A percentile compares a stretch with the other conserved stretches of the same genome.
phyloP scores from a whole-genome alignment of 2,113 vertebrate species.

The Bubo blakistoni region DNA sequence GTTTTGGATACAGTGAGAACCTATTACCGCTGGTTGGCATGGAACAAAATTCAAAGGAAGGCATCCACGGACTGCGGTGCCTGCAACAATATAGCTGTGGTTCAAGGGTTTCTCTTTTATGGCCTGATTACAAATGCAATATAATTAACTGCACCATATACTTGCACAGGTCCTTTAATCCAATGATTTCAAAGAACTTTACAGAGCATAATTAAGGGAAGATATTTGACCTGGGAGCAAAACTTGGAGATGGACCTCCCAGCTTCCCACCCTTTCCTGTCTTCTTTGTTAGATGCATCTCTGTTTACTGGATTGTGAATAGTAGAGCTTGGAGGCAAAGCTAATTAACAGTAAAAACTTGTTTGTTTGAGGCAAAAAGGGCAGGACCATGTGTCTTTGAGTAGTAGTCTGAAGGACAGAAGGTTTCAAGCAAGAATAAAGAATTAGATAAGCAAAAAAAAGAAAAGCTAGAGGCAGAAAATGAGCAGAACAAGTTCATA shows the following conservation, averaged over 20 bases:
- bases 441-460: background rate
- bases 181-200: background rate
- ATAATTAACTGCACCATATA: background rate
- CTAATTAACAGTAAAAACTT: background rate
- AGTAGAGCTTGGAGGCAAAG: background rate
- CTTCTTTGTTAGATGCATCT: background rate
- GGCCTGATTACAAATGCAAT: background rate
- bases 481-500: background rate
- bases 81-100: background rate
- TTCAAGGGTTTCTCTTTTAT: constrained; percentile 36
- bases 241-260: background rate
- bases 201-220: background rate
- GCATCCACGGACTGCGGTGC: background rate
- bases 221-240: background rate
- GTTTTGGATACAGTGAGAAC: constrained; percentile 15
- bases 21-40: background rate
- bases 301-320: background rate
- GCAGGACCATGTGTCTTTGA: background rate
- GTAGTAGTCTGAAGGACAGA: background rate
- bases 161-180: background rate
- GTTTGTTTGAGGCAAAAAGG: background rate
- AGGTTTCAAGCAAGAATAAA: background rate
- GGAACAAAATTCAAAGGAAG: background rate
- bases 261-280: background rate
- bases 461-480: background rate